Conservation (phyloP, 1,140 invertebrate species). For the Drosophila watanabei region DNA sequence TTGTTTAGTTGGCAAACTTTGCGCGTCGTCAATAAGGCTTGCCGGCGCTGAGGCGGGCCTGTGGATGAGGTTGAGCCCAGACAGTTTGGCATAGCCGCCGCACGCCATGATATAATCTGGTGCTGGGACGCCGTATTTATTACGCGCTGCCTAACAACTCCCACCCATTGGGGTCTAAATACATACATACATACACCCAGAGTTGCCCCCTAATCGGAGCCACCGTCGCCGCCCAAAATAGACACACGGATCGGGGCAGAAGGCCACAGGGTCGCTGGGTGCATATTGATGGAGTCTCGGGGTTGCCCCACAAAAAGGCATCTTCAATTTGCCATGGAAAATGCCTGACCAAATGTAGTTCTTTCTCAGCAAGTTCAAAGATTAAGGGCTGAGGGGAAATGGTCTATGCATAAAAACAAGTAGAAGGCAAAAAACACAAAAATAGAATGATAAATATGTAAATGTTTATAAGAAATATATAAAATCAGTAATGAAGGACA, state of each 20-base stretch:
- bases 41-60: not conserved
- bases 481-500: not conserved
- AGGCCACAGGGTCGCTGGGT: slow-evolving; percentile 24
- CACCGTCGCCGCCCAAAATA: slow-evolving; percentile 13
- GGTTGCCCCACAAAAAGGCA: slow-evolving; percentile 28
- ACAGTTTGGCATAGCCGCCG: slow-evolving; percentile 67
- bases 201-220: slow-evolving; percentile 5
- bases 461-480: not conserved
- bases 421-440: not conserved
- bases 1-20: slow-evolving; percentile 84
- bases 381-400: not conserved
- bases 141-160: slow-evolving; percentile 58
- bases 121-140: slow-evolving; percentile 62
- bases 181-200: not conserved
- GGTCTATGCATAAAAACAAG: too few relatives aligned
- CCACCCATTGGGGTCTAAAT: slow-evolving; percentile 1
- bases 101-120: slow-evolving; percentile 79
- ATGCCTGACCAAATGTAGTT: slow-evolving; percentile 13
- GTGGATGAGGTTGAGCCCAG: slow-evolving; percentile 46
- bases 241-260: slow-evolving; percentile 19
- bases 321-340: slow-evolving; percentile 40
- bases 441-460: not conserved
- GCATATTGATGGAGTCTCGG: slow-evolving; percentile 32
- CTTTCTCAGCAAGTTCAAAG: slow-evolving; percentile 23
- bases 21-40: slow-evolving; percentile 81